phyloP scores from a whole-genome alignment of 2,797 vertebrate genomes.

The Cirrhinus molitorella region DNA sequence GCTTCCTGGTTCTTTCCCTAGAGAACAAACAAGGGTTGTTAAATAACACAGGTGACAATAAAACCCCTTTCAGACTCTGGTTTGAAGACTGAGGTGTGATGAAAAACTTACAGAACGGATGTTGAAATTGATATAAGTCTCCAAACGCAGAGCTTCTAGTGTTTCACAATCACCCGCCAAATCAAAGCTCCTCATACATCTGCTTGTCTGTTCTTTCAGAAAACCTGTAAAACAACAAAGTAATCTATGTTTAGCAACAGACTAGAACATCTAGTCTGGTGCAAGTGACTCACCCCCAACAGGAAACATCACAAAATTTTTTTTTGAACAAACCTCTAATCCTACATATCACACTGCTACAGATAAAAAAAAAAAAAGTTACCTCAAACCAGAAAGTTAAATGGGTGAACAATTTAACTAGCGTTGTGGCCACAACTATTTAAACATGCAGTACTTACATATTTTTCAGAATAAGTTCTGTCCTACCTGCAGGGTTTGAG shows the following conservation, averaged over 20 bases:
- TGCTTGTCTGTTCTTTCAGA: constrained; percentile 72
- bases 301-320: not conserved
- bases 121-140: constrained; percentile 63
- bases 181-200: constrained; percentile 68
- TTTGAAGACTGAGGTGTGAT: not conserved
- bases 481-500: constrained; percentile 87
- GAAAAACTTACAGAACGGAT: constrained; percentile 28
- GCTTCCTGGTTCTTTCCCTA: constrained; percentile 52
- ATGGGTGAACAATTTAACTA: not conserved
- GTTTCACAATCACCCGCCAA: constrained; percentile 70
- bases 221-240: constrained; percentile 69
- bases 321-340: not conserved
- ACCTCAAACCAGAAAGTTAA: not conserved
- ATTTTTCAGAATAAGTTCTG: not conserved
- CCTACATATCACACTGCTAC: not conserved
- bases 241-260: not conserved
- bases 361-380: not conserved
- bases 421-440: not conserved
- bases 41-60: not conserved
- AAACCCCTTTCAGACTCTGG: not conserved
- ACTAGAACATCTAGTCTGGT: not conserved
- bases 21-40: constrained; percentile 37
- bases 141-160: constrained; percentile 67
- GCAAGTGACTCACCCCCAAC: not conserved
- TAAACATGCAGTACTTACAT: not conserved